Evolutionary conservation across 2,797 vertebrate species (phyloP).

Genomic region (Rhinella marina): DNA sequence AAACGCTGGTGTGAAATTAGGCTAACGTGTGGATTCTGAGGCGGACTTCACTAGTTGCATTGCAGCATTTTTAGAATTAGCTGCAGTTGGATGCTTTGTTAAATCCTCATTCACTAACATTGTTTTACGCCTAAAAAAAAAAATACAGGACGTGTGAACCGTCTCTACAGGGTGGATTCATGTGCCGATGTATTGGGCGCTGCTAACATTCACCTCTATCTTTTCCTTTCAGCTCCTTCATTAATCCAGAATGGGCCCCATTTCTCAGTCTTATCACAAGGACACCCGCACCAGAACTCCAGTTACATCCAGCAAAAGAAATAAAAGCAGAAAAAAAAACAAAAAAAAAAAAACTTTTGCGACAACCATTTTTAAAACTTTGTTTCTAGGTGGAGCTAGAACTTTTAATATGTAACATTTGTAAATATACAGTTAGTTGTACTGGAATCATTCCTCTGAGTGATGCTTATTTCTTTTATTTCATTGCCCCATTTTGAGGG

Average conservation of each 20-base stretch:
- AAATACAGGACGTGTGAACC: too few relatives aligned
- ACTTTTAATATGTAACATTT: constrained; percentile 97
- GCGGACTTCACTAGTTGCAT: too few relatives aligned
- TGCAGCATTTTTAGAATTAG: too few relatives aligned
- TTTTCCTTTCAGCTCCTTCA: constrained; percentile 80
- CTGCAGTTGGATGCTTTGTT: too few relatives aligned
- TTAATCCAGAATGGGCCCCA: constrained; percentile 88
- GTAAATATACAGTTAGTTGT: constrained; percentile 95
- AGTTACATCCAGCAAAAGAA: constrained; percentile 98
- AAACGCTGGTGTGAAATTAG: too few relatives aligned
- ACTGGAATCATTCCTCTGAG: constrained; percentile 93
- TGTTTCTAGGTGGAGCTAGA: constrained; percentile 66
- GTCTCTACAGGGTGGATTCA: too few relatives aligned
- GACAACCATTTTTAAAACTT: constrained; percentile 59
- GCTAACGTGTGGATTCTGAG: too few relatives aligned
- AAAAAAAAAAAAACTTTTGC: constrained; percentile 68
- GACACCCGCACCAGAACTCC: constrained; percentile 87
- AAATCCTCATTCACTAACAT: too few relatives aligned
- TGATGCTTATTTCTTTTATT: constrained; percentile 99
- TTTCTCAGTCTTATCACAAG: constrained; percentile 88
- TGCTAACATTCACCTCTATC: not conserved
- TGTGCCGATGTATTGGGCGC: not conserved
- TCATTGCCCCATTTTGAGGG: constrained; percentile 99
- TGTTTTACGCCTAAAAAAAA: too few relatives aligned
- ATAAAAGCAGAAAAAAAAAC: constrained; percentile 73